phyloP scores from a whole-genome alignment of 2,113 vertebrate genomes.

The Anser brachyrhynchus region DNA sequence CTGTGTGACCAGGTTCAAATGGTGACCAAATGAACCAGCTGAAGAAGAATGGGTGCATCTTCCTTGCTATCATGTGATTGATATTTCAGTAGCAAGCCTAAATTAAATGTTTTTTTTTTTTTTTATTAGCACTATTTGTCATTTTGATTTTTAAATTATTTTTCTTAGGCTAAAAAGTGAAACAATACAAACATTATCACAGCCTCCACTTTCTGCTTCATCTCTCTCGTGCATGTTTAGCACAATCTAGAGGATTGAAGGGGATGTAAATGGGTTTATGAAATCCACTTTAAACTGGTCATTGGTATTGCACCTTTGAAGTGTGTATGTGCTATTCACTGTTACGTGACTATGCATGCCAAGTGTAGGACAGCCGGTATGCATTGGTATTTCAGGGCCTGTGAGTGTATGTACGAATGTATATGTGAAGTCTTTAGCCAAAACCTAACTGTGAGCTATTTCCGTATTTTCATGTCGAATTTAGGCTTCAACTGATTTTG shows the following conservation, averaged over 20 bases:
- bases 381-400: neutral
- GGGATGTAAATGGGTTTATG: neutral
- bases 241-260: neutral
- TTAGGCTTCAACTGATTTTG: neutral
- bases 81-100: neutral
- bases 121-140: neutral
- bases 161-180: neutral
- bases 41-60: neutral
- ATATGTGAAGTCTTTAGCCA: neutral
- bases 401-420: neutral
- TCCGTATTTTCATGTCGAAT: neutral
- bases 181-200: neutral
- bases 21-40: neutral
- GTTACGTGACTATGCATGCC: neutral
- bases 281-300: neutral
- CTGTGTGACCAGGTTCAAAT: accelerated
- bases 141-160: neutral
- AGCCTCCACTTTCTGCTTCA: neutral
- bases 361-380: neutral
- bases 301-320: neutral
- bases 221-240: neutral
- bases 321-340: neutral
- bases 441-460: neutral
- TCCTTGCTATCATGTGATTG: neutral
- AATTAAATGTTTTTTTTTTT: neutral